Percentiles rank a stretch among this genome's conserved stretches.
These are phyloP conservation scores for Pseudorasbora parva DNA, from an alignment of 2,113 vertebrate species.

Conservation along the genomic window DNA sequence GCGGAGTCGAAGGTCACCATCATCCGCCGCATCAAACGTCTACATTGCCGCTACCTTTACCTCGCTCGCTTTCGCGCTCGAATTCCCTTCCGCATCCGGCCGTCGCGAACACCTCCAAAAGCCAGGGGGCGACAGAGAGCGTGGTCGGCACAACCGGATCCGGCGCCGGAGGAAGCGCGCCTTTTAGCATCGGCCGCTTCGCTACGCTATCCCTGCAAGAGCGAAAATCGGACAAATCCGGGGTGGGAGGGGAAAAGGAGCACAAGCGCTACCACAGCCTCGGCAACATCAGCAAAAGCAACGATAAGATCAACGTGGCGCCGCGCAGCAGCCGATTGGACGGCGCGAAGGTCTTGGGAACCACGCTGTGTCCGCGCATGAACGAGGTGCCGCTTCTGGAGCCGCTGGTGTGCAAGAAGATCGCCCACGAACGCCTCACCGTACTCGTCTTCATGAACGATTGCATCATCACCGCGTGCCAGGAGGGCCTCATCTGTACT, in stretches of 20 bases:
- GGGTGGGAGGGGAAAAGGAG: conserved; percentile 78
- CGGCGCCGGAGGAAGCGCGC: conserved; percentile 52
- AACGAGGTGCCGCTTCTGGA: conserved; percentile 90
- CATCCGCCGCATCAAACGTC: conserved; percentile 71
- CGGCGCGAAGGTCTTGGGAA: conserved; percentile 85
- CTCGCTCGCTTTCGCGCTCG: conserved; percentile 87
- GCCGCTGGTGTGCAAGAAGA: conserved; percentile 93
- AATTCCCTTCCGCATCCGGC: conserved; percentile 90
- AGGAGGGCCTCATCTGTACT: conserved; percentile 91
- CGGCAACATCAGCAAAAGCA: conserved; percentile 87
- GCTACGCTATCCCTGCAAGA: conserved; percentile 85
- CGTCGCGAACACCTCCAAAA: conserved; percentile 73
- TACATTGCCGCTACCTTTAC: conserved; percentile 73
- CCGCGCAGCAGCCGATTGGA: conserved; percentile 79
- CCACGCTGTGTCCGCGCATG: conserved; percentile 88
- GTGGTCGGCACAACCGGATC: conserved; percentile 14
- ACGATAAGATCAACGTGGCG: conserved; percentile 81
- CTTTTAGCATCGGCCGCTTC: conserved; percentile 85
- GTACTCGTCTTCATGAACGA: conserved; percentile 94
- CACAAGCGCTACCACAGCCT: conserved; percentile 91
- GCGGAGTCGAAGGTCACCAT: conserved; percentile 74
- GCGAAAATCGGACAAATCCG: conserved; percentile 79
- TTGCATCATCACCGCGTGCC: conserved; percentile 92
- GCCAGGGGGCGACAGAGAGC: conserved; percentile 51
- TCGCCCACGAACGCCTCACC: conserved; percentile 88